Percentiles rank a stretch among this genome's conserved stretches.
These are phyloP conservation scores for Mormyrops boulengeri DNA, from an alignment of 2,797 vertebrate genomes.

Conservation along the genomic window DNA sequence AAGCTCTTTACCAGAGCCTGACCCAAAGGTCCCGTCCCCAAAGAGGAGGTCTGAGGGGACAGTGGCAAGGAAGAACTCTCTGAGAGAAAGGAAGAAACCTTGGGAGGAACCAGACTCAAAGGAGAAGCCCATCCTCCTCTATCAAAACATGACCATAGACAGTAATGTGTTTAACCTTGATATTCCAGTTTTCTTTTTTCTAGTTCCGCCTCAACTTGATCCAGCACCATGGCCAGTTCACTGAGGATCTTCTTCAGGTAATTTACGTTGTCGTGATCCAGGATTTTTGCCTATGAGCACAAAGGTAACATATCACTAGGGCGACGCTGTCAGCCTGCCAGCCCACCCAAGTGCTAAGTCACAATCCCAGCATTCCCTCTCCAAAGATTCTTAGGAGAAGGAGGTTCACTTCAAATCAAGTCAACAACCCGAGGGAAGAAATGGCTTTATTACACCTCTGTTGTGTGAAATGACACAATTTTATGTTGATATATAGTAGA, in stretches of 20 bases:
- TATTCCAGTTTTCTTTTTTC: slow-evolving; percentile 96
- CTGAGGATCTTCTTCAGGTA: slow-evolving; percentile 95
- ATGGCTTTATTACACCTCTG: neutral
- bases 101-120: neutral
- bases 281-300: slow-evolving; percentile 79
- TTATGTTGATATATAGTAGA: slow-evolving; percentile 5
- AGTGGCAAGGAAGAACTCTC: neutral
- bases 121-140: neutral
- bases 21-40: neutral
- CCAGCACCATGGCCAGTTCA: slow-evolving; percentile 92
- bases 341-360: neutral
- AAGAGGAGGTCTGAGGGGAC: neutral
- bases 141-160: neutral
- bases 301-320: neutral
- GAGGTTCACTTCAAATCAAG: neutral
- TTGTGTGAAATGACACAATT: neutral
- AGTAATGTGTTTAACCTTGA: slow-evolving; percentile 64
- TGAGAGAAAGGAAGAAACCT: neutral
- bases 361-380: neutral
- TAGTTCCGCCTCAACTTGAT: slow-evolving; percentile 93
- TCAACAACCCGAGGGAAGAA: neutral
- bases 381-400: neutral
- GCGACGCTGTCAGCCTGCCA: neutral
- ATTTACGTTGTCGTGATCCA: slow-evolving; percentile 96
- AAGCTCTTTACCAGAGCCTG: neutral